Conservation (phyloP, 2,888 invertebrate genomes). For the Isotomurus palustris region DNA sequence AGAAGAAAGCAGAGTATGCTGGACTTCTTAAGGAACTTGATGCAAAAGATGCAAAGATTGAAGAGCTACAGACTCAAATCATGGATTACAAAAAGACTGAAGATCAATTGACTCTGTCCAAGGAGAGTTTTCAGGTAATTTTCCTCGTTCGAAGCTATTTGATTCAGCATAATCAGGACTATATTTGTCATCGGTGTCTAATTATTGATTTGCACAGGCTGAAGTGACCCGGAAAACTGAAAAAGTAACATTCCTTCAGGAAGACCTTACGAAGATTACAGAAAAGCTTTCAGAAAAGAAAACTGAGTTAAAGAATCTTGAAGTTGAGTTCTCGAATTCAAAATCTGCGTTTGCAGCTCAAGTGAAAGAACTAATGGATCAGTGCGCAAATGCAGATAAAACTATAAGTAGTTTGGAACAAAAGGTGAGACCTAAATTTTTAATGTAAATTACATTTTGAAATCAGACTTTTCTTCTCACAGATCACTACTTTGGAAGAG, state of each 20-base stretch:
- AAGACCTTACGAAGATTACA: slow-evolving; percentile 38
- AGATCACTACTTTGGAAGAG: slow-evolving; percentile 44
- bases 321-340: slow-evolving; percentile 37
- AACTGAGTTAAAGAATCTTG: slow-evolving; percentile 32
- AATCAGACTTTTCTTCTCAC: neutral
- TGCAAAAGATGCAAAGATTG: slow-evolving; percentile 22
- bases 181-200: neutral
- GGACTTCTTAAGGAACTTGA: slow-evolving; percentile 19
- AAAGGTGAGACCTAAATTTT: slow-evolving; percentile 27
- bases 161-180: neutral
- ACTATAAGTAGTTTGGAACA: slow-evolving; percentile 34
- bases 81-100: slow-evolving; percentile 15
- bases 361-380: slow-evolving; percentile 41
- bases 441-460: neutral
- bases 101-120: slow-evolving; percentile 28
- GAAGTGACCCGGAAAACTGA: slow-evolving; percentile 40
- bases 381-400: slow-evolving; percentile 29
- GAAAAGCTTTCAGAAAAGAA: slow-evolving; percentile 42
- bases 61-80: slow-evolving; percentile 29
- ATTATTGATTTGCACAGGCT: slow-evolving; percentile 17
- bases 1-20: slow-evolving; percentile 33
- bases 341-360: slow-evolving; percentile 39
- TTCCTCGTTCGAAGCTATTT: neutral
- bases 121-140: slow-evolving; percentile 39
- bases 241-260: slow-evolving; percentile 42